Base-by-base conservation (phyloP, 2,797 vertebrate species). In the Fundulus diaphanus region DNA sequence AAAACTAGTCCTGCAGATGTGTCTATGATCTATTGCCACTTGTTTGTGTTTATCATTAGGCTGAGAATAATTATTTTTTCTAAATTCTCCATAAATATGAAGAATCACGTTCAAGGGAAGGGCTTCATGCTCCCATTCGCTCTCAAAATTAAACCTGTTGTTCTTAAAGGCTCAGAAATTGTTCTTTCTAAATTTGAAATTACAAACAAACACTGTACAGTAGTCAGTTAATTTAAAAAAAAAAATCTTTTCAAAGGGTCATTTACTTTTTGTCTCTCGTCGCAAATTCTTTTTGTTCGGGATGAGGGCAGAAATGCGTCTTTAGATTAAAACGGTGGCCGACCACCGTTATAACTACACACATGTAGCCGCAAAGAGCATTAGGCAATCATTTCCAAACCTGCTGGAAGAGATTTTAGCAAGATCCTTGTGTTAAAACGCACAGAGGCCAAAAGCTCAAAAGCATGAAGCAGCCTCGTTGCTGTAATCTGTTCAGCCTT, bases 61-160 rank as follows among this genome's bases (percentile, higher is more conserved):
- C 48, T 49, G 16, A 20, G 88, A 93, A 90, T 76, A 84, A 59
- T 12, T 44, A 44, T 12, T 44, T 44, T 44, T 12, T 44, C 9
- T 13, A 12, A 13, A 12, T 44, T 44, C 15, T 44, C 44, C 44
- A 44, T 44, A 15, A 44, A 44, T 44, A 44, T 12, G 13, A 44
- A 15, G 44, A 9, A 44, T 12, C 11, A 9, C 44, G 15, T 12
- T 13, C 54, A 31, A 57, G 54, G 29, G 1, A 31, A 57, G 1
- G 0, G 5, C 29, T 18, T 57, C 3, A 56, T 56, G 29, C 54
- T 29, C 5, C 54, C 7, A 56, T n/a, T 31, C 44, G 3, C 11
- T 44, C 44, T 44, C 12, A 44, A 44, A 44, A 44, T 7, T 31
- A 13, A 57, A 16, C 27, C n/a, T 29, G 4, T 15, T 56, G 22